Evolutionary conservation across 2,888 invertebrate genomes (phyloP), one percentile per base, ranked within the genome.

Genomic region (Heteromyza rotundicornis): DNA sequence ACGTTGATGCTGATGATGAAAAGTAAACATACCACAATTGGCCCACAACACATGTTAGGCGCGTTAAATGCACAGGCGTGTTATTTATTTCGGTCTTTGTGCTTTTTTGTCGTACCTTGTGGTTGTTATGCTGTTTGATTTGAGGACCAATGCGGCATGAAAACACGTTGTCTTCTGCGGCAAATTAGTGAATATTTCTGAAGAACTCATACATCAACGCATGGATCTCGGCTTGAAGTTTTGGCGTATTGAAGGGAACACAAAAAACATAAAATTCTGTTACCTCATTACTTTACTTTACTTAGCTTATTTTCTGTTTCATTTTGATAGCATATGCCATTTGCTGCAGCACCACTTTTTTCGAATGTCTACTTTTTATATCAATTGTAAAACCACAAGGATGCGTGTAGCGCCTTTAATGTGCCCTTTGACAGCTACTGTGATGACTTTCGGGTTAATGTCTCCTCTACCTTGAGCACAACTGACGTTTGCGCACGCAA

Each of bases 31-130:
- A 71, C 75, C 74, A 74, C 74, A 74, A 74, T 75, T 75, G 75
- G 75, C 72, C 74, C 75, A 72, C 72, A 75, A 75, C 76, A 76
- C 75, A 76, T 76, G 76, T 76, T 75, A 72, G 47, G 75, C 74
- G 76, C 75, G 75, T 75, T 76, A 75, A 75, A 75, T 76, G 76
- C 72, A 74, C 74, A 72, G 71, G 75, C 72, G 74, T 72, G 72
- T 72, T 74, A 73, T 75, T 73, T 75, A 69, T 74, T 73, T 74
- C 73, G 75, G 71, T 73, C 74, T 74, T 74, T 72, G 67, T 69
- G 73, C 70, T 40, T 40, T n/a, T 40, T 10, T 40, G 40, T 40
- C 14, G 10, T 3, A 40, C 12, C n/a, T 27, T 27, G 27, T 27
- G 5, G 27, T 27, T 27, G 27, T 27, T 27, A n/a, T n/a, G 27